phyloP scores from a whole-genome alignment of 1,140 invertebrate species.

The Chrysoperla carnea region DNA sequence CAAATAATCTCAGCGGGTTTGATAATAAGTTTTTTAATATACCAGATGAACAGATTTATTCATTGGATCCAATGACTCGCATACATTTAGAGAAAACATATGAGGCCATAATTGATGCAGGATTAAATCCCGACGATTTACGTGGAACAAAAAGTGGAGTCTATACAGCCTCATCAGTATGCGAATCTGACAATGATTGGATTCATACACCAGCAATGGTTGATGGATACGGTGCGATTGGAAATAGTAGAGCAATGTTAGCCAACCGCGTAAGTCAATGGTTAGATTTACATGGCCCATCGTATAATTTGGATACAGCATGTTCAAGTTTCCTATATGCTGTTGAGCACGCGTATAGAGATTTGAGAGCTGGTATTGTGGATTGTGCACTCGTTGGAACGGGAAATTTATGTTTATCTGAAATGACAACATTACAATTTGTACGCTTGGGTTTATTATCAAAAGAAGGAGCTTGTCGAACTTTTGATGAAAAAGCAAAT shows the following conservation, averaged over 20 bases:
- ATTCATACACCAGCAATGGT: slow-evolving; percentile 46
- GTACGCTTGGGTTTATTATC: slow-evolving; percentile 54
- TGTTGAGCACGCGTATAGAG: slow-evolving; percentile 43
- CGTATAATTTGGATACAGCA: slow-evolving; percentile 59
- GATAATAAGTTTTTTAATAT: slow-evolving; percentile 69
- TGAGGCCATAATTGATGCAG: slow-evolving; percentile 75
- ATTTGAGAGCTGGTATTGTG: slow-evolving; percentile 46
- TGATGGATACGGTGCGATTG: slow-evolving; percentile 72
- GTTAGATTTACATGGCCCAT: slow-evolving; percentile 49
- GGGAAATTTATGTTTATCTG: slow-evolving; percentile 65
- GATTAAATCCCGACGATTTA: slow-evolving; percentile 30
- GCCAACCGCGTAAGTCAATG: slow-evolving; percentile 51
- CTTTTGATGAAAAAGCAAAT: slow-evolving; percentile 63
- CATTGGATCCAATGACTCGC: slow-evolving; percentile 74
- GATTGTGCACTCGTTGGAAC: slow-evolving; percentile 61
- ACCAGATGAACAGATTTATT: slow-evolving; percentile 62
- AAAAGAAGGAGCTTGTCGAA: slow-evolving; percentile 64
- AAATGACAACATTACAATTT: slow-evolving; percentile 57
- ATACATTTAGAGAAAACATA: slow-evolving; percentile 68
- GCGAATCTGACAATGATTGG: slow-evolving; percentile 68
- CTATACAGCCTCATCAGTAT: slow-evolving; percentile 49
- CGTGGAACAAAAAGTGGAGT: slow-evolving; percentile 33
- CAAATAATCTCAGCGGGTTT: slow-evolving; percentile 63
- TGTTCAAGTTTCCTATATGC: slow-evolving; percentile 58
- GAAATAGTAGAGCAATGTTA: slow-evolving; percentile 34